Evolutionary conservation across 1,140 invertebrate species (phyloP), one percentile per base, ranked within the genome.

Genomic region (Samia ricini): DNA sequence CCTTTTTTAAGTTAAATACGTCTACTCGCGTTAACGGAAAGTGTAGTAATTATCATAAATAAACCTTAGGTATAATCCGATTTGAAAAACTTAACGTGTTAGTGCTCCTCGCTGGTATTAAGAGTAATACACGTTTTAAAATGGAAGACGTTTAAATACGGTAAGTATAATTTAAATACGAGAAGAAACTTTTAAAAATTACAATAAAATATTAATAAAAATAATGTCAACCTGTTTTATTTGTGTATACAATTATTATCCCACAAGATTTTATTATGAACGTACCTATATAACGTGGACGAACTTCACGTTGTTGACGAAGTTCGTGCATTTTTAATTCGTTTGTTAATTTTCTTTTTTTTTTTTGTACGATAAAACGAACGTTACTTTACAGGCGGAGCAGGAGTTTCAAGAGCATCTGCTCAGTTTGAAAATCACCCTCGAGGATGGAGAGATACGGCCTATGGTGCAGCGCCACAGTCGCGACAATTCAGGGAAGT

Each of bases 361-460:
- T 15, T 4, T 42, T 42, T 36, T 36, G n/a, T 8, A 36, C 33
- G 4, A 15, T 22, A 52, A 52, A 22, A 21, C 22, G 8, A 52
- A 22, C 8, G 20, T 23, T 2, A 3, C 19, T 60, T 83, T 77
- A 15, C 71, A 90, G 88, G 88, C 86, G 7, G 88, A 90, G 68
- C 72, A 74, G 52, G 88, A 90, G 78, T 89, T 90, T 56, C 76
- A 79, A 59, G 76, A 86, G 23, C 86, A 90, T 60, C 63, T 90
- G 42, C 82, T 75, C 66, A 86, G 85, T 68, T 80, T 89, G 70
- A 85, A 89, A 78, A 81, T 90, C 55, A 74, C 71, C 54, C 56
- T 79, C 8, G 86, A 89, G 26, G 76, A 89, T 88, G 88, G 78
- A 18, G 71, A 10, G n/a, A 50, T 60, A 20, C 71, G 78, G 4